These are phyloP conservation scores for Nicator chloris DNA, from an alignment of 2,113 vertebrate genomes.

Conservation along the genomic window DNA sequence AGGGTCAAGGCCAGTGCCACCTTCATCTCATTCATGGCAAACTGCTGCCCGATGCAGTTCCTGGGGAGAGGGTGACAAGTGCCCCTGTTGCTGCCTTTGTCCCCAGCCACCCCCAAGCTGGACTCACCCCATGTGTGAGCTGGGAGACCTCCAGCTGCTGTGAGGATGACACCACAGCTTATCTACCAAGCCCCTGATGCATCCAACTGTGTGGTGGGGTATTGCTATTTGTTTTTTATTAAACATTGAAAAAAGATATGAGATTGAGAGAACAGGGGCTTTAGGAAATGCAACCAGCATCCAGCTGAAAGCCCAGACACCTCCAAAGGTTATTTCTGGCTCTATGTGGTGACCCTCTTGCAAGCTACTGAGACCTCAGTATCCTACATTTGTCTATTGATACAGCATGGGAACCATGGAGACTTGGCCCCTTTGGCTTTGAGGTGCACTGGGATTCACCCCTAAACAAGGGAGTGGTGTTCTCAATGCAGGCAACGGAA, in stretches of 20 bases:
- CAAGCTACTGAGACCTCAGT: not conserved
- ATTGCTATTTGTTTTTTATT: not conserved
- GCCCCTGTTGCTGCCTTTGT: rapidly evolving
- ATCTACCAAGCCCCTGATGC: not conserved
- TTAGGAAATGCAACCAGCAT: not conserved
- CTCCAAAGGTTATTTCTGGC: not conserved
- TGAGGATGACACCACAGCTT: rapidly evolving
- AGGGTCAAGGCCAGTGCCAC: conserved; percentile 51
- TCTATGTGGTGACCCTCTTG: not conserved
- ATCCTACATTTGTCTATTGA: not conserved
- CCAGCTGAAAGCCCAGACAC: not conserved
- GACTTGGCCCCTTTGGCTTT: not conserved
- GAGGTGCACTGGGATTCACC: not conserved
- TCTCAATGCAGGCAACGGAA: not conserved
- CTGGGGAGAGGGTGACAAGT: conserved; percentile 53
- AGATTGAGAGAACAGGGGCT: not conserved
- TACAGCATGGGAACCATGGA: not conserved
- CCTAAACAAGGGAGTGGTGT: not conserved
- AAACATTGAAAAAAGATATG: not conserved
- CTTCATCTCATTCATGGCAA: conserved; percentile 90
- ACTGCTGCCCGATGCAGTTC: conserved; percentile 91
- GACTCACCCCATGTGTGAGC: rapidly evolving
- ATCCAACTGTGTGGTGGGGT: not conserved
- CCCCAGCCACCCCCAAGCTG: rapidly evolving
- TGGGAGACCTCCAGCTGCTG: not conserved